phyloP scores from a whole-genome alignment of 2,888 invertebrate genomes.

The Meloe dianella region DNA sequence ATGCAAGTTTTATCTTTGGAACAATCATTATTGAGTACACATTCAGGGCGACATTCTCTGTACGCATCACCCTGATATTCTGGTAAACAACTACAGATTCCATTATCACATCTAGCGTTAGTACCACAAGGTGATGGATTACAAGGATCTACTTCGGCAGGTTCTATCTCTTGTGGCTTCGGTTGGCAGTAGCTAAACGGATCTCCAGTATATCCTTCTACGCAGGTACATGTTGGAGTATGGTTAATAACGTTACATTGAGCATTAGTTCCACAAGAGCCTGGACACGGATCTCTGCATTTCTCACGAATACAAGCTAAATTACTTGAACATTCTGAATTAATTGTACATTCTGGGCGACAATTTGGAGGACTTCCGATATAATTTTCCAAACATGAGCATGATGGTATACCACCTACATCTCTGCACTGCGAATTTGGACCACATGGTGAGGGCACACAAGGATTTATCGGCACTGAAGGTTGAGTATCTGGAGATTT shows the following conservation, averaged over 20 bases:
- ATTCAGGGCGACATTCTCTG: slow-evolving; percentile 73
- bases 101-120: slow-evolving; percentile 68
- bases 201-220: slow-evolving; percentile 69
- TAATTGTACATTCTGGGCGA: slow-evolving; percentile 74
- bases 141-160: slow-evolving; percentile 60
- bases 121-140: slow-evolving; percentile 72
- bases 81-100: slow-evolving; percentile 72
- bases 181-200: slow-evolving; percentile 61
- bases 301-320: slow-evolving; percentile 75
- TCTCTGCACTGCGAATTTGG: slow-evolving; percentile 74
- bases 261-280: slow-evolving; percentile 75
- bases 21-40: slow-evolving; percentile 76
- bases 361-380: slow-evolving; percentile 76
- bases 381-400: slow-evolving; percentile 69
- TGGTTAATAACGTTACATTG: slow-evolving; percentile 76
- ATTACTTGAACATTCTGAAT: slow-evolving; percentile 71
- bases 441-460: slow-evolving; percentile 76
- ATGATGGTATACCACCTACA: slow-evolving; percentile 70
- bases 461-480: slow-evolving; percentile 66
- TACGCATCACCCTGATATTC: slow-evolving; percentile 78
- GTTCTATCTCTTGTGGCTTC: slow-evolving; percentile 45
- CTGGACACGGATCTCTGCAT: slow-evolving; percentile 79
- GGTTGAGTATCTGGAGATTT: slow-evolving; percentile 14
- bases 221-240: slow-evolving; percentile 75
- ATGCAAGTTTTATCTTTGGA: slow-evolving; percentile 73